Evolutionary conservation across 2,888 invertebrate species (phyloP).

Genomic region (Tortricodes alternella): DNA sequence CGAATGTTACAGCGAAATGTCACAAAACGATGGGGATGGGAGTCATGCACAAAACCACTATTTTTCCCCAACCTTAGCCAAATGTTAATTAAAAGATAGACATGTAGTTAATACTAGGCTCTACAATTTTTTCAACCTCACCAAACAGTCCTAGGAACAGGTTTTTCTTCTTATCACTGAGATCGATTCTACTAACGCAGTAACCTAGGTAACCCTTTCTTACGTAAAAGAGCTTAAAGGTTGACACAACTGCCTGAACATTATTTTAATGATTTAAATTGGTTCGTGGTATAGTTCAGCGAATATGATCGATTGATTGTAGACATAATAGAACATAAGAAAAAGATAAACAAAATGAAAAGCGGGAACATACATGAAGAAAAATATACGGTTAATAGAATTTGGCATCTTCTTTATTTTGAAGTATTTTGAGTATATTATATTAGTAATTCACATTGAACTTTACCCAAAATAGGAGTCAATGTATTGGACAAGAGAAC

Average conservation of each 20-base stretch:
- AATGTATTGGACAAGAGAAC: no score
- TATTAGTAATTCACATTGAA: no score
- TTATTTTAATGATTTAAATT: constrained; percentile 3
- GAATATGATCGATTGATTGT: not conserved
- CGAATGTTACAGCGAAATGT: no score
- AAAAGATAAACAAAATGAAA: not conserved
- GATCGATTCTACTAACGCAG: constrained; percentile 37
- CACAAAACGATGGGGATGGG: no score
- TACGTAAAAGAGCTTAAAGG: constrained; percentile 21
- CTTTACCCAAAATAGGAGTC: no score
- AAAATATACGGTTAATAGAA: no score
- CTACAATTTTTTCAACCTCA: constrained; percentile 20
- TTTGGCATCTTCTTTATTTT: no score
- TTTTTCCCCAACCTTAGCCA: no score
- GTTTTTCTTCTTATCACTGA: constrained; percentile 21
- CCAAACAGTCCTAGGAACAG: constrained; percentile 18
- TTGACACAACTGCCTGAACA: constrained; percentile 3
- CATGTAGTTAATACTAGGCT: not conserved
- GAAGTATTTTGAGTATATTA: no score
- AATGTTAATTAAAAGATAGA: no score
- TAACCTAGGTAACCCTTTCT: constrained; percentile 33
- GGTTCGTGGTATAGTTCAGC: not conserved
- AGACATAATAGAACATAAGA: not conserved
- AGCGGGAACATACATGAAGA: no score
- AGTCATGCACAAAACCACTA: no score